Base-by-base conservation (phyloP, 1,140 invertebrate species). In the Pseudomyrmex sp. region DNA sequence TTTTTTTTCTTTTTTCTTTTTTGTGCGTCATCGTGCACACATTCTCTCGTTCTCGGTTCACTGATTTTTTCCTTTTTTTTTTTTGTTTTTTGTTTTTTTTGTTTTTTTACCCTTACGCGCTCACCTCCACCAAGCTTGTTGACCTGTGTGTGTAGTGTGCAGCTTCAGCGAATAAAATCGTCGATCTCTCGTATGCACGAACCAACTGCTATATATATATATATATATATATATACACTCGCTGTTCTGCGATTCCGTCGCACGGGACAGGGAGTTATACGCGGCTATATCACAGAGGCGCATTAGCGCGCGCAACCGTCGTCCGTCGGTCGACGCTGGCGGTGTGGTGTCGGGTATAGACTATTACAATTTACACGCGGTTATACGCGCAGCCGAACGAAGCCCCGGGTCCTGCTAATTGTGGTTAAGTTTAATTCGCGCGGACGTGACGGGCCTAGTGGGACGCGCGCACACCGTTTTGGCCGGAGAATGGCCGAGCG, bases 341-440 rank as follows among this genome's bases (percentile, higher is more conserved):
- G 35, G 35, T 35, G 35, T 35, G 46, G 82, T 61, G 76, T 74
- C 66, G 73, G 70, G 74, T 88, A 82, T 35, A 35, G 35, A 70
- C 88, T 86, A 88, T 90, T 89, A 88, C 86, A 90, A 90, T 91
- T 90, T 90, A 86, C 86, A 86, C 80, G 84, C 77, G 88, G 90
- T 89, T 83, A 88, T 88, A 82, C 82, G 58, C 46, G 82, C 66
- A 82, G 72, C 79, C 85, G 84, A 88, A 90, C 88, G 83, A 88
- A 88, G 63, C 88, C 54, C 56, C 50, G 73, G 63, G 20, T 59
- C 77, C 84, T 72, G 89, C 90, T 91, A 91, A 91, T 91, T 91
- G 90, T 87, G 90, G 90, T 91, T 88, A 91, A 88, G 90, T 91
- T 91, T 89, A 89, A 91, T 91, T 91, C 85, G 84, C 84, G 82